These are phyloP conservation scores for Diplogasteroides magnus DNA, from an alignment of 1,140 invertebrate species.

Conservation along the genomic window DNA sequence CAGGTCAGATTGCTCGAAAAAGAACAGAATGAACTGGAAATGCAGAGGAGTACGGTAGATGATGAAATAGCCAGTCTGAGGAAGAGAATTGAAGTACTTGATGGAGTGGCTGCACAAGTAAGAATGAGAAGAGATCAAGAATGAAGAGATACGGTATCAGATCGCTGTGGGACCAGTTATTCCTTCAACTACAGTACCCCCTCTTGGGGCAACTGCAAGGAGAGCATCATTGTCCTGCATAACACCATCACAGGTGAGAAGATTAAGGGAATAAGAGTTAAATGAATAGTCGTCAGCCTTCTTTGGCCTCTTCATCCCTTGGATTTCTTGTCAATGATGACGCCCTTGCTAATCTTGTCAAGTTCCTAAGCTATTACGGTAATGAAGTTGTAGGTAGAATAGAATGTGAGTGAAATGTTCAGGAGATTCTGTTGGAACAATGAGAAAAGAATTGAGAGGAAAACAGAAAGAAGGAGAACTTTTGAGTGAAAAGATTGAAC, in stretches of 20 bases:
- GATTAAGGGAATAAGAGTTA: slow-evolving; percentile 9
- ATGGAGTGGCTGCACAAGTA: slow-evolving; percentile 49
- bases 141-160: slow-evolving; percentile 16
- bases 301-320: slow-evolving; percentile 1
- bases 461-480: slow-evolving; percentile 32
- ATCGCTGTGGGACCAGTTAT: slow-evolving; percentile 35
- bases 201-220: slow-evolving; percentile 18
- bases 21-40: slow-evolving; percentile 40
- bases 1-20: slow-evolving; percentile 39
- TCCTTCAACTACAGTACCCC: neutral
- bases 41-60: slow-evolving; percentile 31
- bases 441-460: slow-evolving; percentile 41
- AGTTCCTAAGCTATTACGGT: slow-evolving; percentile 53
- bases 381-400: neutral
- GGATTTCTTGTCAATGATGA: slow-evolving; percentile 48
- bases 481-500: slow-evolving; percentile 38
- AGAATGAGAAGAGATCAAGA: slow-evolving; percentile 3
- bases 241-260: too few relatives aligned
- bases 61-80: slow-evolving; percentile 47
- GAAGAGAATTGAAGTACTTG: slow-evolving; percentile 48
- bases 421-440: slow-evolving; percentile 43
- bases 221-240: neutral
- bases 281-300: slow-evolving; percentile 17
- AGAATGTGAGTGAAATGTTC: slow-evolving; percentile 7
- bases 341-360: slow-evolving; percentile 46